phyloP scores from a whole-genome alignment of 2,113 vertebrate species.

The Chamaea fasciata region DNA sequence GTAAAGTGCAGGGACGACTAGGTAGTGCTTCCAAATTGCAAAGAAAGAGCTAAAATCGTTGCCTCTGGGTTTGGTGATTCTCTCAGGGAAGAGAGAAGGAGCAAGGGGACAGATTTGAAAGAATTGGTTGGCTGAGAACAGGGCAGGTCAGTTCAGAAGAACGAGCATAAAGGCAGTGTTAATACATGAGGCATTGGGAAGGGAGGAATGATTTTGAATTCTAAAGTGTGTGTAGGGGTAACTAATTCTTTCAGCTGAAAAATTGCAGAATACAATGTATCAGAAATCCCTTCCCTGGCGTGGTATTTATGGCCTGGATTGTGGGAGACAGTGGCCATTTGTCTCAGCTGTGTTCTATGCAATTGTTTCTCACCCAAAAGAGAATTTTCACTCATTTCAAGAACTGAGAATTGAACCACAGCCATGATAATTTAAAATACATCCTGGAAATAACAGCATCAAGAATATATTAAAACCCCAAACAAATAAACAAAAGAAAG shows the following conservation, averaged over 20 bases:
- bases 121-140: not conserved
- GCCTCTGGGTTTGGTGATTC: not conserved
- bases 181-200: not conserved
- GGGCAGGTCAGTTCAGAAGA: not conserved
- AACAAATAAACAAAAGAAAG: not conserved
- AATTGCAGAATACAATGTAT: not conserved
- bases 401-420: not conserved
- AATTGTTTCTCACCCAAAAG: not conserved
- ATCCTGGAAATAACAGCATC: not conserved
- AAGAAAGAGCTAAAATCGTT: not conserved
- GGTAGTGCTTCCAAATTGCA: not conserved
- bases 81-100: not conserved
- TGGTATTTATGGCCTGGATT: not conserved
- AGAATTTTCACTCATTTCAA: not conserved
- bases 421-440: not conserved
- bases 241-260: not conserved
- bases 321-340: not conserved
- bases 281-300: not conserved
- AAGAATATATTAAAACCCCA: not conserved
- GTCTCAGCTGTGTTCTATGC: not conserved
- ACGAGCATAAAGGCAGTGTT: rapidly evolving
- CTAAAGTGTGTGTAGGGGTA: not conserved
- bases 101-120: not conserved
- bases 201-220: not conserved
- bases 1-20: rapidly evolving